Evolutionary conservation across 2,888 invertebrate species (phyloP).

Genomic region (Acrobeloides nanus): DNA sequence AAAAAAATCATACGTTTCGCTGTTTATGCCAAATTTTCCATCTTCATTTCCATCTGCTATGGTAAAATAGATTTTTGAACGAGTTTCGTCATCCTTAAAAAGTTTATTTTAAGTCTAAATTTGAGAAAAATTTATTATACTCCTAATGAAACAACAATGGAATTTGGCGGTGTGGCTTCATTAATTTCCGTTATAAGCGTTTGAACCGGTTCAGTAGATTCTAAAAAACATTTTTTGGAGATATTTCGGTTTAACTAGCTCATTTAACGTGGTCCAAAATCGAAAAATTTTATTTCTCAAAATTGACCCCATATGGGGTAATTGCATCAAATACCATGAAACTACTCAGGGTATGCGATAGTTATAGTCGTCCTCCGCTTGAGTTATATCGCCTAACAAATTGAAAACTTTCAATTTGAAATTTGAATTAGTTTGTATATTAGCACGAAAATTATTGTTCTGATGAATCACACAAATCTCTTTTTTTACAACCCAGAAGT

Average conservation of each 20-base stretch:
- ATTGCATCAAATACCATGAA: too few relatives aligned
- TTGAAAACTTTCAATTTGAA: too few relatives aligned
- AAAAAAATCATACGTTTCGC: slow-evolving; percentile 25
- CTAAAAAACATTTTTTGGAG: neutral
- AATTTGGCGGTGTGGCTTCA: slow-evolving; percentile 46
- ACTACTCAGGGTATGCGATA: too few relatives aligned
- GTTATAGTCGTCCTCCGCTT: too few relatives aligned
- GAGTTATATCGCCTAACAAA: too few relatives aligned
- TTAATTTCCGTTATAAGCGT: slow-evolving; percentile 47
- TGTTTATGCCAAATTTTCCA: slow-evolving; percentile 42
- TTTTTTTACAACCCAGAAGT: too few relatives aligned
- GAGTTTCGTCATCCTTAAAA: slow-evolving; percentile 16
- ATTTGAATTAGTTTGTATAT: too few relatives aligned
- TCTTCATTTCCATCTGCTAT: slow-evolving; percentile 49
- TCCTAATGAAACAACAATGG: slow-evolving; percentile 48
- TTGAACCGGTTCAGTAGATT: slow-evolving; percentile 21
- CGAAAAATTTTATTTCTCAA: too few relatives aligned
- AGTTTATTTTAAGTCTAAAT: slow-evolving; percentile 14
- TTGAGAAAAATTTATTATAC: slow-evolving; percentile 18
- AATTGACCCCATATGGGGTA: too few relatives aligned
- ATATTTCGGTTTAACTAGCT: neutral
- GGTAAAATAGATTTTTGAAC: slow-evolving; percentile 30
- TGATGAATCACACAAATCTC: too few relatives aligned
- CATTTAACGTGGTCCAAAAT: neutral
- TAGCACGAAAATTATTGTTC: too few relatives aligned